These are phyloP conservation scores for Microtus oregoni DNA, from an alignment of 2,113 vertebrate species.

Conservation along the genomic window DNA sequence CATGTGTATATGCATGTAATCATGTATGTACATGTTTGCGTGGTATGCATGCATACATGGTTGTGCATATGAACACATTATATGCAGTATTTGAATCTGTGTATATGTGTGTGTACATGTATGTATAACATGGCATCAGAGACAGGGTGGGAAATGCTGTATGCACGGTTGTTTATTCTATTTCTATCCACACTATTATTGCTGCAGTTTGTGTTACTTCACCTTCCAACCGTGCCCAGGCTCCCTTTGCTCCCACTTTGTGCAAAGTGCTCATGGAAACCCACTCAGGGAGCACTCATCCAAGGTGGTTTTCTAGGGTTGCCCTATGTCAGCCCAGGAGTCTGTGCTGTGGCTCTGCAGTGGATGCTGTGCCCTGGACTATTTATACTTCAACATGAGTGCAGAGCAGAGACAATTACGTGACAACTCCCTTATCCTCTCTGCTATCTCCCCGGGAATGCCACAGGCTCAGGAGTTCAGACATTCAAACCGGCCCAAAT, in stretches of 20 bases:
- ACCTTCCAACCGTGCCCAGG: neutral
- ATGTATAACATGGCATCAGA: neutral
- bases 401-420: neutral
- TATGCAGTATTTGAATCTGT: neutral
- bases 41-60: neutral
- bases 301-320: neutral
- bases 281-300: neutral
- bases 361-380: neutral
- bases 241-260: neutral
- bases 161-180: neutral
- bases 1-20: neutral
- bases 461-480: neutral
- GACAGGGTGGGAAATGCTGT: neutral
- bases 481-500: neutral
- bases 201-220: neutral
- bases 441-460: rapidly evolving
- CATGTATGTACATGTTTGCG: neutral
- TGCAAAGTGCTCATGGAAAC: neutral
- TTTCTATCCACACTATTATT: neutral
- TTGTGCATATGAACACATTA: neutral
- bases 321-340: neutral
- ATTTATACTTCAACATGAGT: neutral
- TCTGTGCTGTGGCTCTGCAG: neutral
- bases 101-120: neutral
- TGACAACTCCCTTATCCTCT: rapidly evolving